Conservation (phyloP, 2,888 invertebrate species). For the Cerceris ruficornis region DNA sequence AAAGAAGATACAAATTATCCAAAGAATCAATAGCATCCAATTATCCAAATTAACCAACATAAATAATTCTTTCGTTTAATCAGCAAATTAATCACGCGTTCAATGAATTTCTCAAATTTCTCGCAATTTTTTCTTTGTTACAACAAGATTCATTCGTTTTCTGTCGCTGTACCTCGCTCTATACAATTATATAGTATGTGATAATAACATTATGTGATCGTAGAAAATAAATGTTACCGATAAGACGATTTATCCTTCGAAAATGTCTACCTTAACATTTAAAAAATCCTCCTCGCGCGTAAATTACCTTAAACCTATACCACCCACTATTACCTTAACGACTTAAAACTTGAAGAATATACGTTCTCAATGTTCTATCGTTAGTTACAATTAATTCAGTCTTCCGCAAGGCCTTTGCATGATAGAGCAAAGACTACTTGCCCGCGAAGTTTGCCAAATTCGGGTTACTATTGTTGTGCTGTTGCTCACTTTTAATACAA, state of each 20-base stretch:
- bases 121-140: not conserved
- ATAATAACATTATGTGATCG: conserved; percentile 30
- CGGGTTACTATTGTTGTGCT: not conserved
- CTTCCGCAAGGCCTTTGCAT: conserved; percentile 14
- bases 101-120: not conserved
- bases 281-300: too few relatives aligned
- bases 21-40: not conserved
- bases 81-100: not conserved
- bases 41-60: not conserved
- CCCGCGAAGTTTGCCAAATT: conserved; percentile 33
- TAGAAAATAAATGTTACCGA: conserved; percentile 51
- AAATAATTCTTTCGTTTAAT: not conserved
- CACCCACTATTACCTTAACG: too few relatives aligned
- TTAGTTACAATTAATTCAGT: conserved; percentile 6
- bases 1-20: too few relatives aligned
- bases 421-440: not conserved
- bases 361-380: too few relatives aligned
- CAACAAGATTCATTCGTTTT: not conserved
- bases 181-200: conserved; percentile 23
- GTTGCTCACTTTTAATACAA: conserved; percentile 43
- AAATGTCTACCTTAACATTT: not conserved
- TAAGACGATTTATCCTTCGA: not conserved
- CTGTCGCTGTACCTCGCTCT: conserved; percentile 37
- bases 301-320: too few relatives aligned
- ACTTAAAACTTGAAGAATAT: too few relatives aligned